A percentile compares a stretch with the other conserved stretches of the same genome.
Evolutionary conservation across 2,113 vertebrate species (phyloP).

Genomic region (Hypomesus transpacificus): DNA sequence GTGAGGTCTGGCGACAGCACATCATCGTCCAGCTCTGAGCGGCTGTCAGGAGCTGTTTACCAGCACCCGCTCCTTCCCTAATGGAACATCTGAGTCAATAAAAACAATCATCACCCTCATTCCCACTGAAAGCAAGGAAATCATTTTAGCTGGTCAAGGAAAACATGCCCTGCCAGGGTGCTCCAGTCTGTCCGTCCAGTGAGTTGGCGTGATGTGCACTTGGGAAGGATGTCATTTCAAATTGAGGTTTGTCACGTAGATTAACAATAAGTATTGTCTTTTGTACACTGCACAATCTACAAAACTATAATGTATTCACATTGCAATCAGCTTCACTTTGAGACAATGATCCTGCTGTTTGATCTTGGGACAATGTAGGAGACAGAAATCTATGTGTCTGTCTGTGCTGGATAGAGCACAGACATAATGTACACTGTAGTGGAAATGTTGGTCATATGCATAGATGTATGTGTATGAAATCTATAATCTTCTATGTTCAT

Average conservation of each 20-base stretch:
- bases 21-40: conserved; percentile 60
- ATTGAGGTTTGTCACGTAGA: conserved; percentile 1
- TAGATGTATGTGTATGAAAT: too few species aligned
- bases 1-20: conserved; percentile 63
- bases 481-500: too few species aligned
- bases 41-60: conserved; percentile 70
- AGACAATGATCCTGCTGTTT: conserved; percentile 28
- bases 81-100: conserved; percentile 77
- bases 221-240: conserved; percentile 43
- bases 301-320: not conserved
- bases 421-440: conserved; percentile 45
- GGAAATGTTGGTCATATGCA: too few species aligned
- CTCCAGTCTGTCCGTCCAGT: conserved; percentile 48
- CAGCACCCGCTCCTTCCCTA: conserved; percentile 59
- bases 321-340: conserved; percentile 12
- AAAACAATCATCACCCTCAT: conserved; percentile 71
- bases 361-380: conserved; percentile 26
- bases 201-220: conserved; percentile 51
- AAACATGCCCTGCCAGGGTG: conserved; percentile 46
- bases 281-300: too few species aligned
- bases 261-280: too few species aligned
- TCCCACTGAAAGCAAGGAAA: conserved; percentile 67
- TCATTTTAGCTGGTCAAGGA: conserved; percentile 66
- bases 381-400: conserved; percentile 50
- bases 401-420: conserved; percentile 41